Base-by-base conservation (phyloP, 2,888 invertebrate species). In the Melitaea athalia region DNA sequence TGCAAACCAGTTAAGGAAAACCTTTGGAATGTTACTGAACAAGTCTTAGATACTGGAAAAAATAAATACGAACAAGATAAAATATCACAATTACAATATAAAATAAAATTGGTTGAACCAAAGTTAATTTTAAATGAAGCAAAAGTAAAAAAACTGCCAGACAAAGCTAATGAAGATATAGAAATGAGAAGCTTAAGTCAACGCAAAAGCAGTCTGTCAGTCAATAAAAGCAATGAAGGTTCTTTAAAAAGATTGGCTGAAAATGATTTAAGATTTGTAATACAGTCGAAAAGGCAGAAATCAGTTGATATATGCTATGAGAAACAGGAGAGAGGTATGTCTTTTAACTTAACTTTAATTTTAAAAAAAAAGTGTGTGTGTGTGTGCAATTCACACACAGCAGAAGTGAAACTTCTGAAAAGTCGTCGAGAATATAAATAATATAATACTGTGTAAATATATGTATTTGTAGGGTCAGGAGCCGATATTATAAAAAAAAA, bases 191-290 rank as follows among this genome's bases (percentile, higher is more conserved):
- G 10, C 42, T 42, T 57, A 15, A 5, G 42, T n/a, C 14, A 8
- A 15, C n/a, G 15, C 5, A n/a, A n/a, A n/a, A n/a, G n/a, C n/a
- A n/a, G n/a, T n/a, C n/a, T n/a, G n/a, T n/a, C n/a, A n/a, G n/a
- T n/a, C n/a, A n/a, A n/a, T n/a, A n/a, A 8, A 57, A 7, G 38
- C 33, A 11, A 6, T 12, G 60, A 43, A n/a, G 31, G 17, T 53
- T 10, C 31, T 14, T 7, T 33, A 52, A 38, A 59, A 0, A 65
- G 69, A 5, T 72, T 85, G 3, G 73, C 75, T 3, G 68, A 69
- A 4, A 73, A 69, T 65, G 87, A 88, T 75, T 76, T 88, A 38
- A 79, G 88, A 68, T 75, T 75, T 15, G n/a, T 79, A 0, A 70
- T 88, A 53, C 50, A 79, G 38, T 79, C 81, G 4, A 85, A 82